These are phyloP conservation scores for Gallirallus australis DNA, from an alignment of 2,797 vertebrate genomes.

Conservation along the genomic window DNA sequence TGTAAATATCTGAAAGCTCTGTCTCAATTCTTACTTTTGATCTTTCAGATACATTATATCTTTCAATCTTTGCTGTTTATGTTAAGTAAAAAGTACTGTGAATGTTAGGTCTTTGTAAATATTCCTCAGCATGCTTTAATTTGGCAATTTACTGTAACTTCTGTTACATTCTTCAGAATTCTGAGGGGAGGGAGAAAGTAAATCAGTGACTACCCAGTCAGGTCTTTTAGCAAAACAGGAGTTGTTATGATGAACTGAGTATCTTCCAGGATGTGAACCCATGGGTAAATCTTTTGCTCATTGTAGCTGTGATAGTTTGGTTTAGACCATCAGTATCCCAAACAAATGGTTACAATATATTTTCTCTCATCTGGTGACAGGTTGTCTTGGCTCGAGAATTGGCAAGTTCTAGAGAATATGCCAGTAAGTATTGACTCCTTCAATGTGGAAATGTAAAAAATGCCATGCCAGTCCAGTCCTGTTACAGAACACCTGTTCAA, in stretches of 20 bases:
- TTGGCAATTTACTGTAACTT: neutral
- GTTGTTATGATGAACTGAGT: neutral
- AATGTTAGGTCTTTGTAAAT: neutral
- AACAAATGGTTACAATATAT: neutral
- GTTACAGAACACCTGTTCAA: neutral
- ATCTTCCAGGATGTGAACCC: neutral
- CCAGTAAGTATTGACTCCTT: conserved; percentile 87
- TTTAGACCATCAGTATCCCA: neutral
- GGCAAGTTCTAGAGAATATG: conserved; percentile 94
- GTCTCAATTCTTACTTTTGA: neutral
- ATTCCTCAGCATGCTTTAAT: neutral
- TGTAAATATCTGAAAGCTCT: neutral
- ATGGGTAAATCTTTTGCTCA: neutral
- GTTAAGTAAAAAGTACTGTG: neutral
- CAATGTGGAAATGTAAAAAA: neutral
- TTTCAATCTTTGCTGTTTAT: neutral
- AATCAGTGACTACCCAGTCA: neutral
- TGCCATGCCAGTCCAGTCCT: neutral
- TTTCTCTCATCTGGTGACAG: conserved; percentile 75
- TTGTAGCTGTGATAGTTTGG: neutral
- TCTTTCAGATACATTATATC: neutral
- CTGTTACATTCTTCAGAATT: neutral
- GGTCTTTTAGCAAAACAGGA: neutral
- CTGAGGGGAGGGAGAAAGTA: no score
- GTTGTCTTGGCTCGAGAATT: conserved; percentile 97